Evolutionary conservation across 2,797 vertebrate genomes (phyloP).

Genomic region (Sparus aurata): DNA sequence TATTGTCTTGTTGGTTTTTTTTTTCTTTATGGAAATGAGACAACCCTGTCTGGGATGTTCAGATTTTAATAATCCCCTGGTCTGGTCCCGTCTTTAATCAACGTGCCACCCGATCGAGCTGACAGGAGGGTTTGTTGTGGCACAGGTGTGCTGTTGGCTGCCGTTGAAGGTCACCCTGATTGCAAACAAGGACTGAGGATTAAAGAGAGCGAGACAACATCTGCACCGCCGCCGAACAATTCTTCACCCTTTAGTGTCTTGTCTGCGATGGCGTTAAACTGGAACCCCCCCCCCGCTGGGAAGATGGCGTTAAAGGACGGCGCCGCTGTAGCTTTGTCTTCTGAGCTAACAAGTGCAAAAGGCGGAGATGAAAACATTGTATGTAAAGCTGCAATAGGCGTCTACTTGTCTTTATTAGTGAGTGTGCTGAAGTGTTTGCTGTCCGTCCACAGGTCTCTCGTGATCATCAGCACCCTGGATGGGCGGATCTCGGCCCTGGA

Average conservation of each 20-base stretch:
- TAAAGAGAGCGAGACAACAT: constrained; percentile 41
- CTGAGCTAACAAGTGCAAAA: background rate
- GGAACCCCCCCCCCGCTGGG: background rate
- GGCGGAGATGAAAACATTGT: no score
- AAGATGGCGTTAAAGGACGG: background rate
- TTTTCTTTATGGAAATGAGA: background rate
- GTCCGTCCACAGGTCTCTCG: constrained; percentile 87
- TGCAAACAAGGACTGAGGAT: constrained; percentile 34
- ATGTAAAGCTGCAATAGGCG: background rate
- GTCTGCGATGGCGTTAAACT: constrained; percentile 17
- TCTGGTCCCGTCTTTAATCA: constrained; percentile 27
- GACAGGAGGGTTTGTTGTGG: constrained; percentile 52
- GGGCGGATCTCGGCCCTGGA: constrained; percentile 96
- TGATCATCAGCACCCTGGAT: constrained; percentile 98
- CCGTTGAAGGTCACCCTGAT: constrained; percentile 65
- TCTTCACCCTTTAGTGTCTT: constrained; percentile 27
- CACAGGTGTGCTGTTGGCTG: constrained; percentile 67
- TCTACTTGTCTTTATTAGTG: background rate
- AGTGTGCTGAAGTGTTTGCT: constrained; percentile 10
- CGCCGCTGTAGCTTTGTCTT: background rate
- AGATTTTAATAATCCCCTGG: constrained; percentile 23
- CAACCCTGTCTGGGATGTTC: background rate
- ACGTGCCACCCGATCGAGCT: constrained; percentile 19
- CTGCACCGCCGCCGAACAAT: constrained; percentile 39
- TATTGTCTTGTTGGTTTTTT: background rate